Conservation (phyloP, 1,140 invertebrate species). For the Sycobia sp. region DNA sequence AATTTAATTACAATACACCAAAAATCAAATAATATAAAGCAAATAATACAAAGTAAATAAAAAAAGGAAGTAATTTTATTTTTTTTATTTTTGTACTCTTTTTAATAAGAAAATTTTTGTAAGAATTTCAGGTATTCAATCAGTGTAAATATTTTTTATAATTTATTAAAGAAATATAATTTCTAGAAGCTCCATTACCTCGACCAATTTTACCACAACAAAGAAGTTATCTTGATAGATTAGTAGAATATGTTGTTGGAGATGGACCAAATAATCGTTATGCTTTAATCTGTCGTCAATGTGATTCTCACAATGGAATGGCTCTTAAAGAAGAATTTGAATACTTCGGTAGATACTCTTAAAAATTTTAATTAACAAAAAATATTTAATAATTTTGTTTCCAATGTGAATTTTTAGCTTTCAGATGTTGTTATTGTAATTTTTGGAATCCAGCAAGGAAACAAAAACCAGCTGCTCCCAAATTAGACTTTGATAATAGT, state of each 20-base stretch:
- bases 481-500: constrained; percentile 54
- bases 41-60: too few species aligned
- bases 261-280: constrained; percentile 94
- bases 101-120: too few species aligned
- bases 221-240: constrained; percentile 77
- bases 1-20: too few species aligned
- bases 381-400: constrained; percentile 11
- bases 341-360: constrained; percentile 72
- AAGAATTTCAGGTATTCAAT: too few species aligned
- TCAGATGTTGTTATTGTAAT: constrained; percentile 88
- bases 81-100: neutral
- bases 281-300: constrained; percentile 91
- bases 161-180: constrained; percentile 25
- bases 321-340: constrained; percentile 95
- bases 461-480: constrained; percentile 77
- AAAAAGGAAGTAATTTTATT: too few species aligned
- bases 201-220: constrained; percentile 65
- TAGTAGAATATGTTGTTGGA: constrained; percentile 92
- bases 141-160: constrained; percentile 14
- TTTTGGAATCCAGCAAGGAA: constrained; percentile 83
- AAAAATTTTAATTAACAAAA: constrained; percentile 13
- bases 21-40: too few species aligned
- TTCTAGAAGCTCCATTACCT: constrained; percentile 53
- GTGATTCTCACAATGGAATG: constrained; percentile 96
- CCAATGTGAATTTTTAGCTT: constrained; percentile 62